phyloP scores from a whole-genome alignment of 2,113 vertebrate genomes.

The Limnothrissa miodon region DNA sequence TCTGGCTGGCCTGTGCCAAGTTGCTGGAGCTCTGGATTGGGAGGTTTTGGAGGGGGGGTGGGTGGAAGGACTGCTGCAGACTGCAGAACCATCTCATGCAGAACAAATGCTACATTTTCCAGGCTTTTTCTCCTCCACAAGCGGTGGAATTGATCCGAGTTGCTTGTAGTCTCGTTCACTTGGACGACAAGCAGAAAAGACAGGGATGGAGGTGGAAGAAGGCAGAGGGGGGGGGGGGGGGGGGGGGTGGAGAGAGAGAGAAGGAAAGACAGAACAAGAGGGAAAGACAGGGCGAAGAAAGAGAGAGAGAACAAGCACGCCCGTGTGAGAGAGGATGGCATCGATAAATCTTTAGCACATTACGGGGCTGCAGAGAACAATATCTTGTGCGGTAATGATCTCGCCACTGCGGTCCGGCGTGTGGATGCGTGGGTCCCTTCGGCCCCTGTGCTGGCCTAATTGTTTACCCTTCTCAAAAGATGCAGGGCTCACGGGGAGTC shows the following conservation, averaged over 20 bases:
- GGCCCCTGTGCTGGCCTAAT: constrained; percentile 38
- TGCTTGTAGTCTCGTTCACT: constrained; percentile 32
- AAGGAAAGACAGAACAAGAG: background rate
- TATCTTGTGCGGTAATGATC: constrained; percentile 48
- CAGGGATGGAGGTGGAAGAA: constrained; percentile 1
- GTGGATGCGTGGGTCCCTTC: constrained; percentile 12
- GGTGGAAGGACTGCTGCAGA: constrained; percentile 44
- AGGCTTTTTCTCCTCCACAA: constrained; percentile 41
- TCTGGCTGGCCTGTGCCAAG: constrained; percentile 7
- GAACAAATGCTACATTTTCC: constrained; percentile 55
- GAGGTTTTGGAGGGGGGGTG: no score
- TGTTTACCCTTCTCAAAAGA: constrained; percentile 47
- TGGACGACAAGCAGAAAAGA: constrained; percentile 27
- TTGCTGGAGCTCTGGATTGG: constrained; percentile 22
- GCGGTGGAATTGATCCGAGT: constrained; percentile 48
- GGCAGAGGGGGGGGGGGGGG: background rate
- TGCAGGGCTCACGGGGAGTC: constrained; percentile 28
- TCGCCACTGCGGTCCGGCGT: constrained; percentile 19
- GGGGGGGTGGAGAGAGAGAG: background rate
- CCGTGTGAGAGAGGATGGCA: constrained; percentile 20
- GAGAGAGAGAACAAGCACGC: background rate
- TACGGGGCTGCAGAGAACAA: constrained; percentile 39
- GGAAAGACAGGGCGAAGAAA: background rate
- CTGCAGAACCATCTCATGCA: constrained; percentile 50
- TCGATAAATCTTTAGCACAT: constrained; percentile 53